Evolutionary conservation across 1,140 invertebrate genomes (phyloP), one percentile per base, ranked within the genome.

Genomic region (Lutraria rhynchaena): DNA sequence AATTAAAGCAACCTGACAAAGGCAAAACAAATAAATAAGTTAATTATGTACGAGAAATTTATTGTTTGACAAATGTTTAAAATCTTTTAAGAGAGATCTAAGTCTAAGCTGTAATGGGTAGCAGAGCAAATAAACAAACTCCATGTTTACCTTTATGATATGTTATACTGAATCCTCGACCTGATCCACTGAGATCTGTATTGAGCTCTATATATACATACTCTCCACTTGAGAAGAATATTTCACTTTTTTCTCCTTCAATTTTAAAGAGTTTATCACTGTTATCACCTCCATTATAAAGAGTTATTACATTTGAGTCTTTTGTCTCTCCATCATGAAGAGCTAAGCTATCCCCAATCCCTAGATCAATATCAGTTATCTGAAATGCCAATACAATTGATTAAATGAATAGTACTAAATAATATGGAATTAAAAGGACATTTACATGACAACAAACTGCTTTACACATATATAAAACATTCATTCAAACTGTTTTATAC

Each of bases 141-240:
- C n/a, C n/a, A n/a, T n/a, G n/a, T n/a, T 61, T 53, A 77, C 75
- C 75, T 65, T 55, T 77, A n/a, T 77, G 75, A 77, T 77, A 77
- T 77, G 75, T 65, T 24, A 77, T 53, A 57, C 63, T 77, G 51
- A 77, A 77, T 27, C 75, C 75, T 27, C n/a, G 33, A 13, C 61
- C 61, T 33, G 31, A 37, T 24, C 24, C 44, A 17, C 15, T 55
- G 46, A 65, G 75, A 58, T 77, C 75, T 53, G 75, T 77, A 51
- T 51, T 46, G 46, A 77, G 75, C 37, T 55, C 41, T 22, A 77
- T 51, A 33, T 29, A 77, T n/a, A 63, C 35, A 41, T 35, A 41
- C 35, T 65, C 44, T 67, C 44, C 75, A 67, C n/a, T 55, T 29
- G 61, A 22, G 49, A 67, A 55, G 75, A 77, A 41, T 31, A 67